These are phyloP conservation scores for Rambutsinella grinnellia DNA, from an alignment of 2,888 invertebrate species.

Conservation along the genomic window DNA sequence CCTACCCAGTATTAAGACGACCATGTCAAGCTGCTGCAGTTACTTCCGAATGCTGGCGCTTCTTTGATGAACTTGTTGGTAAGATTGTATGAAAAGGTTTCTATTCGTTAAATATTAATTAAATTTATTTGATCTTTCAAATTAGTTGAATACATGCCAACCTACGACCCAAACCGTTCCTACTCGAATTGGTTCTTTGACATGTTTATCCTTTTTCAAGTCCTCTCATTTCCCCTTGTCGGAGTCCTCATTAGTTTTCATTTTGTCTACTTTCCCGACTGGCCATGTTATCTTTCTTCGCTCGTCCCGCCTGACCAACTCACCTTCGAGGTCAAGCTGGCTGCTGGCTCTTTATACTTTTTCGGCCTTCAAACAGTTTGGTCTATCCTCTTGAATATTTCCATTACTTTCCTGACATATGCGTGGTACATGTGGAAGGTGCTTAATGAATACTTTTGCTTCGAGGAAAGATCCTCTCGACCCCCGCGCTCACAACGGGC, in stretches of 20 bases:
- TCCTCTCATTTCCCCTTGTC: not conserved
- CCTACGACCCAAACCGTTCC: slow-evolving; percentile 14
- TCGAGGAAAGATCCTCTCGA: not conserved
- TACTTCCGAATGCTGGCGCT: no score
- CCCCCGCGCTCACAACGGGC: not conserved
- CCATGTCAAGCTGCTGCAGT: no score
- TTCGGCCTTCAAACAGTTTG: slow-evolving; percentile 14
- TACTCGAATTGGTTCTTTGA: slow-evolving; percentile 14
- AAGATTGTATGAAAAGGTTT: no score
- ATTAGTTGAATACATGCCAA: slow-evolving; percentile 31
- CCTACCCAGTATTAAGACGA: no score
- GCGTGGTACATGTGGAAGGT: slow-evolving; percentile 13
- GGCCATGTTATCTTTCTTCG: slow-evolving; percentile 29
- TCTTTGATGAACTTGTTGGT: no score
- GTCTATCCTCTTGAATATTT: slow-evolving; percentile 8
- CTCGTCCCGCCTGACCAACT: not conserved
- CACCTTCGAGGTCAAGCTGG: not conserved
- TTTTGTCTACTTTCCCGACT: slow-evolving; percentile 19
- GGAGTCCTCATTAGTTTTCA: slow-evolving; percentile 14
- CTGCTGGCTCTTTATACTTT: slow-evolving; percentile 2
- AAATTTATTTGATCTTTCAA: no score
- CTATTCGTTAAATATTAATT: no score
- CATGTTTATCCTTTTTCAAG: not conserved
- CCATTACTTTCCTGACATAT: not conserved
- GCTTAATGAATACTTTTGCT: slow-evolving; percentile 15